A percentile compares a stretch with the other conserved stretches of the same genome.
phyloP scores from a whole-genome alignment of 2,888 invertebrate genomes.

The Apotomis capreana region DNA sequence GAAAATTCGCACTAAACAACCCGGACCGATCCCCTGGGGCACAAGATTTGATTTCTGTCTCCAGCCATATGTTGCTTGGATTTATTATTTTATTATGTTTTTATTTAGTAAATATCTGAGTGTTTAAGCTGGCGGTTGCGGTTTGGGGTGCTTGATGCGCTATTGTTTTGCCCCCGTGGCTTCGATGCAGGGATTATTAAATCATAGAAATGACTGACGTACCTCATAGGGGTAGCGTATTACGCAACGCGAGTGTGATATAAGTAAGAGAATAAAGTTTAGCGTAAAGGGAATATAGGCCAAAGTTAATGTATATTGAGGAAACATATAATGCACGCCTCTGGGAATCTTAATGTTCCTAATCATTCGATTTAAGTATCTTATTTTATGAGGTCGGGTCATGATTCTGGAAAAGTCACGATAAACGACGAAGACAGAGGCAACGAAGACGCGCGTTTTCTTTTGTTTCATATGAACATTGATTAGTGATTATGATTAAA shows the following conservation, averaged over 20 bases:
- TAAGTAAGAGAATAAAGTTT: background rate
- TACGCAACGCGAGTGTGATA: constrained; percentile 1
- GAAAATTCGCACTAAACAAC: constrained; percentile 6
- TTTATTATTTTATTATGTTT: constrained; percentile 82
- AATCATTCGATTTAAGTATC: too few species aligned
- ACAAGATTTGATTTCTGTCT: constrained; percentile 55
- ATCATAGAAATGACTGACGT: constrained; percentile 38
- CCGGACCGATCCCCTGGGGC: constrained; percentile 38
- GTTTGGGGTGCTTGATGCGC: constrained; percentile 75
- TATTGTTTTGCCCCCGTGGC: constrained; percentile 68
- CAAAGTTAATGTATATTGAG: too few species aligned
- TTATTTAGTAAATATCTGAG: constrained; percentile 80
- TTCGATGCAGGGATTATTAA: constrained; percentile 34
- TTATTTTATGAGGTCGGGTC: too few species aligned
- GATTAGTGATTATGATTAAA: too few species aligned
- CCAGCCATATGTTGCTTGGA: constrained; percentile 77
- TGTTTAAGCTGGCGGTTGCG: constrained; percentile 83
- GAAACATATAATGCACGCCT: too few species aligned
- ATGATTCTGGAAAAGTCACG: too few species aligned
- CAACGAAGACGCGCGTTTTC: too few species aligned
- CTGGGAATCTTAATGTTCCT: too few species aligned
- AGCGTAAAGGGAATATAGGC: background rate
- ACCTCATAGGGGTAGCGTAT: constrained; percentile 29
- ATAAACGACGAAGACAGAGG: too few species aligned
- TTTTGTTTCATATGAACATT: too few species aligned